phyloP scores from a whole-genome alignment of 2,797 vertebrate genomes.

The Bucorvus abyssinicus region DNA sequence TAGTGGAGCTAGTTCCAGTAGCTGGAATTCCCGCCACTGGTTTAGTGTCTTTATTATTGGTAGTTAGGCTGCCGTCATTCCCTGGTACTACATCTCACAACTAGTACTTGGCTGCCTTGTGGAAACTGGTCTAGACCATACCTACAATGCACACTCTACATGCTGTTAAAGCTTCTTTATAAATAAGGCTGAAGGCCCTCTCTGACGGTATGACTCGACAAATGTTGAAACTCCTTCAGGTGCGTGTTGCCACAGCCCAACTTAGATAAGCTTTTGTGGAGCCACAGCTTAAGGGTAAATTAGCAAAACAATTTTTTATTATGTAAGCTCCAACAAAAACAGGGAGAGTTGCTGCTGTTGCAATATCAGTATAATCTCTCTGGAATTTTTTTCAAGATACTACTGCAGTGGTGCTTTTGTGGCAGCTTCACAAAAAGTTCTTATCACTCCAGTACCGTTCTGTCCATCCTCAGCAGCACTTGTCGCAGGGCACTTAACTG shows the following conservation, averaged over 20 bases:
- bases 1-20: conserved; percentile 1
- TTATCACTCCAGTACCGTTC: neutral
- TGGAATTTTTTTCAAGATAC: neutral
- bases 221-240: fast-evolving
- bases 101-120: neutral
- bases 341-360: neutral
- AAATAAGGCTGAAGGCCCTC: neutral
- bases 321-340: neutral
- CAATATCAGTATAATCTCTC: neutral
- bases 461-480: neutral
- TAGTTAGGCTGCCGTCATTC: neutral
- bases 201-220: neutral
- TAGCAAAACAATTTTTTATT: neutral
- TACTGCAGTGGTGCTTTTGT: neutral
- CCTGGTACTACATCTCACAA: neutral
- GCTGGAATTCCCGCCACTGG: neutral
- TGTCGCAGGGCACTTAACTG: neutral
- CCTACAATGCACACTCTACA: fast-evolving
- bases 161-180: neutral
- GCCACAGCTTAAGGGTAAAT: neutral
- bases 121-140: neutral
- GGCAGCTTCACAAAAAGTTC: neutral
- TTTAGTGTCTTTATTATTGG: conserved; percentile 5
- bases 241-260: fast-evolving
- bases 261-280: neutral